Base-by-base conservation (phyloP, 2,797 vertebrate genomes). In the Crenichthys baileyi region DNA sequence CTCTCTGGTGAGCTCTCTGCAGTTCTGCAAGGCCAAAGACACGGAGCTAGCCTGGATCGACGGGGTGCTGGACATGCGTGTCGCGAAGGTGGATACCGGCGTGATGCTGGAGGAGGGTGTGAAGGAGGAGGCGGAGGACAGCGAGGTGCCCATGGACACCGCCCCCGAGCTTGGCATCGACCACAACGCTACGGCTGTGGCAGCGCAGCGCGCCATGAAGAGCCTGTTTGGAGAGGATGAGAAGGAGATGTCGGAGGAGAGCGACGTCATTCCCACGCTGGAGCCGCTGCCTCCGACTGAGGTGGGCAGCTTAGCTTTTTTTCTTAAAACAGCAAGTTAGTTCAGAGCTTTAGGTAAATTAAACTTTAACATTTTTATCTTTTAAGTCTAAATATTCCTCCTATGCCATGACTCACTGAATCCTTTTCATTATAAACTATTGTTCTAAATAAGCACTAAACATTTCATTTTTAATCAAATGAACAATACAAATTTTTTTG, bases 21-120 rank as follows among this genome's bases (percentile, higher is more conserved):
- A 98, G 93, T 99, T 99, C 93, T 99, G 98, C 94, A 98, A 98
- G 92, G 98, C 98, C 76, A 98, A 97, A 90, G 98, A 99, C 92
- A 98, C 97, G 0, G 98, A 99, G 91, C 85, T 99, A 70, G 98
- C 98, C 1, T 99, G 98, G 98, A 98, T 99, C 72, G 97, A 99
- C 4, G 98, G 98, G 2, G 97, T 99, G 87, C 92, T 99, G 90
- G 98, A 99, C 92, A 99, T 99, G 98, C 95, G 98, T 1, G 98
- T 99, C 78, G 97, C 97, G 1, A 99, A 98, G 93, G 98, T 99
- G 87, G 98, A 99, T 93, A 99, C 97, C 0, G 98, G 98, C 3
- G 98, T 99, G 80, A 96, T 99, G 93, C 92, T 96, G 76, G 98
- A 99, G 94, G 97, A 98, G 81, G 97, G 97, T 4, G 95, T 94